Base-by-base conservation (phyloP, 1,140 invertebrate species). In the Achatina immaculata region DNA sequence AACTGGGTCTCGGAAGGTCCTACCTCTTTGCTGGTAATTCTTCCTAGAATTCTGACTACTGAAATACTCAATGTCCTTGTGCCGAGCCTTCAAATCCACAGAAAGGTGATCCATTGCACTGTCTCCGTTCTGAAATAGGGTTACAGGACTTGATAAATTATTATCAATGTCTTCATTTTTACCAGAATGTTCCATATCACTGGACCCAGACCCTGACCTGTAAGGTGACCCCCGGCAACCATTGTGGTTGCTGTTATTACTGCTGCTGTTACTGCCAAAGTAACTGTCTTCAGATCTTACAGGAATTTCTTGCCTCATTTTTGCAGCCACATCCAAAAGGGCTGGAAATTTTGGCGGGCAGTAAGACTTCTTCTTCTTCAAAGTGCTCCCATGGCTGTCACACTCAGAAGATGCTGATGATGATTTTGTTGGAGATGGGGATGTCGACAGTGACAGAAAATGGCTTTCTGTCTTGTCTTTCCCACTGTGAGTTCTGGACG, bases 271-370 rank as follows among this genome's bases (percentile, higher is more conserved):
- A 45, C 24, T 45, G 36, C 16, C 24, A 19, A 40, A 45, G 40
- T 36, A 58, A 34, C 38, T 38, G n/a, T 78, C 62, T 6, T 78
- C 51, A 45, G 76, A 68, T 43, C 65, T 19, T 16, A 40, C 43
- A 1, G 78, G 78, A n/a, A 80, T 80, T 72, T 80, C 78, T 55
- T 72, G 78, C 6, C 78, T 4, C 78, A 80, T 71, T 51, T 72
- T 71, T 43, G 78, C 48, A 6, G 68, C 78, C 45, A 72, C 78
- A 55, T 80, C 68, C n/a, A 80, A 36, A 14, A 80, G 78, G 7
- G 78, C 78, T 11, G 78, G 78, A 42, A 80, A 80, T n/a, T 68
- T 65, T n/a, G 65, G 78, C 6, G 78, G 55, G 48, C 48, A 71
- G 45, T 31, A 36, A 14, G 68, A 45, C 21, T 45, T 68, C 62